phyloP scores from a whole-genome alignment of 2,888 invertebrate genomes.

The Oegoconia quadripuncta region DNA sequence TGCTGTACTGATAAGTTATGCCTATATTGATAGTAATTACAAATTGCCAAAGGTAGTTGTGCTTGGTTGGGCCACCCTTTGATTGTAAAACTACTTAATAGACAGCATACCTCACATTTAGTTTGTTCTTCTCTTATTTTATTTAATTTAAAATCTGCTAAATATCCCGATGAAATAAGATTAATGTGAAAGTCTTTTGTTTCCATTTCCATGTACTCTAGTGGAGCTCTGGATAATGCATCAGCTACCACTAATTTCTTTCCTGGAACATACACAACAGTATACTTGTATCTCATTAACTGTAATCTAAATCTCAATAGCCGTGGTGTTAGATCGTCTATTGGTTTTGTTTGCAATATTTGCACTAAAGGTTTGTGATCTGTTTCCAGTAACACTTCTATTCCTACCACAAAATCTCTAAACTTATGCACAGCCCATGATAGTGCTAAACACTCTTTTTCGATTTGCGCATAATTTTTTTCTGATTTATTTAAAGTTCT shows the following conservation, averaged over 20 bases:
- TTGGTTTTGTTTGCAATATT: slow-evolving; percentile 14
- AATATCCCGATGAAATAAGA: too few species aligned
- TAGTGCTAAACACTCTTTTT: slow-evolving; percentile 10
- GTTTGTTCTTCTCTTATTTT: too few species aligned
- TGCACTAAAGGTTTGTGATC: slow-evolving; percentile 16
- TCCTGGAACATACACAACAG: slow-evolving; percentile 21
- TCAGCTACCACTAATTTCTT: slow-evolving; percentile 22
- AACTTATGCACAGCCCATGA: slow-evolving; percentile 7
- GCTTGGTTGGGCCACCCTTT: too few species aligned
- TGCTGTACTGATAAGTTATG: too few species aligned
- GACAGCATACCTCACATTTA: too few species aligned
- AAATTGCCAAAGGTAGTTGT: too few species aligned
- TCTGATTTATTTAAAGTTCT: slow-evolving; percentile 4
- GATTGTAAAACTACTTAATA: too few species aligned
- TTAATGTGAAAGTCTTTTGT: too few species aligned
- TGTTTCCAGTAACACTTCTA: slow-evolving; percentile 4
- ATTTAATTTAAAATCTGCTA: slow-evolving; percentile 2
- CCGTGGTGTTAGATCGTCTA: slow-evolving; percentile 15
- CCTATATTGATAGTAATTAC: too few species aligned
- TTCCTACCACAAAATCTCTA: slow-evolving; percentile 3
- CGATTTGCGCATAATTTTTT: slow-evolving; percentile 5
- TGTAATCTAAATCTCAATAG: slow-evolving; percentile 18
- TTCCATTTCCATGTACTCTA: not conserved
- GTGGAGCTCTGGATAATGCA: slow-evolving; percentile 12
- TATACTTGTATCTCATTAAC: slow-evolving; percentile 22